Evolutionary conservation across 2,888 invertebrate genomes (phyloP), one percentile per base, ranked within the genome.

Genomic region (Dorcus parallelipipedus): DNA sequence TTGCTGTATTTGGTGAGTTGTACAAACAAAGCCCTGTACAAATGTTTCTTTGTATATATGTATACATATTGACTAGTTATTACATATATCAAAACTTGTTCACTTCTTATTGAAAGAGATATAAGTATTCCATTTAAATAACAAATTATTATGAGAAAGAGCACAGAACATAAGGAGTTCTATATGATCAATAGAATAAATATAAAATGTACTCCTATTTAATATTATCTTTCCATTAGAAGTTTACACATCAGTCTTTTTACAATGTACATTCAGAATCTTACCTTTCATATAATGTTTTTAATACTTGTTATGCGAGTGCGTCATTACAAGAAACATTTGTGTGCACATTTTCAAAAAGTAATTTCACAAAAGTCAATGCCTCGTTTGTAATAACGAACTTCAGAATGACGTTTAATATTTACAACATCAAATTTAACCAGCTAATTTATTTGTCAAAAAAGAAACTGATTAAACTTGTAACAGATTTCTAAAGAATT

Each of bases 41-140:
- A 59, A 43, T 59, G 26, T 38, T 43, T 45, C 38, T 40, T 50
- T 39, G 10, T 54, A 49, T 56, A 20, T 59, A 59, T 56, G 14
- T 14, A 39, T 59, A 59, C 59, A 56, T 56, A 59, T 56, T 59
- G 59, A 59, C 59, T 59, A 59, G 59, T 59, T 52, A 45, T 26
- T 33, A 52, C 38, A 51, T 38, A 54, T 54, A 48, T 54, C 39
- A 47, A 54, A 54, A 42, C 9, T 49, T 54, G 9, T 54, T 38
- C 54, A 54, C 41, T 20, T 49, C 40, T 52, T 48, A 38, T 23
- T 49, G 14, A 41, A 45, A 33, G 45, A 45, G 9, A 20, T 43
- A 49, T 20, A 26, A 48, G 3, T 20, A 3, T 20, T 20, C 2
- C 4, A 33, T 33, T 33, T 33, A 1, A 33, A 33, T 4, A 33